phyloP scores from a whole-genome alignment of 30 jellyfish, hydroid and myxozoan genomes.

The Aurelia sp. region DNA sequence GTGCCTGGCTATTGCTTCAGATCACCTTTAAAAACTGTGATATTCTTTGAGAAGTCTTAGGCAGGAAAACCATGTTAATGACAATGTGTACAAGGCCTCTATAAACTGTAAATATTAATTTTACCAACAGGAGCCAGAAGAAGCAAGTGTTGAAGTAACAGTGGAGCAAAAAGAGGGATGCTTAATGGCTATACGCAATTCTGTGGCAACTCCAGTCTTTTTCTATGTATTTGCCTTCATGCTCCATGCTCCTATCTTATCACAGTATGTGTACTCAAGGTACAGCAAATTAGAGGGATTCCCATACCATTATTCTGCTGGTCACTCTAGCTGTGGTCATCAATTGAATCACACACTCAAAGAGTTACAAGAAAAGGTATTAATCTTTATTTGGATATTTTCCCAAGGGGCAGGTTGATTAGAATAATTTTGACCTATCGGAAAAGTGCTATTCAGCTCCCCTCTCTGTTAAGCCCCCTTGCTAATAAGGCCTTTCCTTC shows the following conservation, averaged over 20 bases:
- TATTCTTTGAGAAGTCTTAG: too few relatives aligned
- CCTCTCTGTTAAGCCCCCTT: too few relatives aligned
- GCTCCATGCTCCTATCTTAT: slow-evolving; percentile 70
- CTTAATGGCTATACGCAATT: not conserved
- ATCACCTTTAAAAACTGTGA: too few relatives aligned
- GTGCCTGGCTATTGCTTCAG: too few relatives aligned
- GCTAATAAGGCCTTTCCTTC: too few relatives aligned
- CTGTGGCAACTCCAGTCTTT: slow-evolving; percentile 58
- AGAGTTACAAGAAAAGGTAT: slow-evolving; percentile 54
- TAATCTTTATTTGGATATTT: not conserved
- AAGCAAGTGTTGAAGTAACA: not conserved
- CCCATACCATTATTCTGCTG: slow-evolving; percentile 52
- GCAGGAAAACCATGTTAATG: too few relatives aligned
- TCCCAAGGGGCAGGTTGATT: too few relatives aligned
- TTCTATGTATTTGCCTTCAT: slow-evolving; percentile 63
- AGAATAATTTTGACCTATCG: too few relatives aligned
- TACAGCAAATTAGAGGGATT: slow-evolving; percentile 67
- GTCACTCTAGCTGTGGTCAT: slow-evolving; percentile 27
- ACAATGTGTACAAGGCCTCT: too few relatives aligned
- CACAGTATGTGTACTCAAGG: slow-evolving; percentile 70
- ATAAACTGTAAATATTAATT: too few relatives aligned
- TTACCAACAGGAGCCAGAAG: not conserved
- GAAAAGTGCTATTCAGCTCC: too few relatives aligned
- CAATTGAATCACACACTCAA: slow-evolving; percentile 38
- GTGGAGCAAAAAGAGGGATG: not conserved